Evolutionary conservation across 64 coral and sea anemone genomes (phyloP).

Genomic region (Montipora efflorescens): DNA sequence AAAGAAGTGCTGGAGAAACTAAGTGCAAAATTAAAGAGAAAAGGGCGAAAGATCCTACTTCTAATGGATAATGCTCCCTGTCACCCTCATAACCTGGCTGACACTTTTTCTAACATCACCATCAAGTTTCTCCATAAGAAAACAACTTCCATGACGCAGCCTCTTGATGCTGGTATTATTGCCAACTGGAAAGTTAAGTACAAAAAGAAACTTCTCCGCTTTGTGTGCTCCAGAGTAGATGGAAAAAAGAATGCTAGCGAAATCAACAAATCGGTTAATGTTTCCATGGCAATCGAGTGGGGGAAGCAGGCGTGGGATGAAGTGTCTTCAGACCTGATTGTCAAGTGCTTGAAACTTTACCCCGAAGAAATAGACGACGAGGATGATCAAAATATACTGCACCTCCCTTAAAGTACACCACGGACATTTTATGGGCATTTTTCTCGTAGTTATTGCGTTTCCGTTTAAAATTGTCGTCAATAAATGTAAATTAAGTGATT

Average conservation of each 20-base stretch:
- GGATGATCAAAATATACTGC: background rate
- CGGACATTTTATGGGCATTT: too few relatives aligned
- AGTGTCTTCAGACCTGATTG: background rate
- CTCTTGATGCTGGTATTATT: slow-evolving; percentile 15
- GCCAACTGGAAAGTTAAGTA: slow-evolving; percentile 35
- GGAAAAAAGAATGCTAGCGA: background rate
- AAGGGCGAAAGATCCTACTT: slow-evolving; percentile 9
- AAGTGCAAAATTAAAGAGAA: background rate
- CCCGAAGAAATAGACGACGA: background rate
- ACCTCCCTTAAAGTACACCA: too few relatives aligned
- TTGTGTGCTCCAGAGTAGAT: background rate
- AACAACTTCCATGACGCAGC: slow-evolving; percentile 32
- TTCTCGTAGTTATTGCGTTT: too few relatives aligned
- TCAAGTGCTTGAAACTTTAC: slow-evolving; percentile 15
- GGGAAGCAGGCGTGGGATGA: slow-evolving; percentile 25
- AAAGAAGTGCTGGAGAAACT: background rate
- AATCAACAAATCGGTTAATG: slow-evolving; percentile 6
- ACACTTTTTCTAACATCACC: background rate
- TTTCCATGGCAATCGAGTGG: slow-evolving; percentile 17
- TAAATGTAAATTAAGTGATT: too few relatives aligned
- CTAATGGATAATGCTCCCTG: slow-evolving; percentile 36
- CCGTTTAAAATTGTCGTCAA: too few relatives aligned
- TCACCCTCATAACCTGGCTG: background rate
- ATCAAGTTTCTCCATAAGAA: slow-evolving; percentile 24
- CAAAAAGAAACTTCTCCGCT: slow-evolving; percentile 13